A percentile compares a stretch with the other conserved stretches of the same genome.
These are phyloP conservation scores for Drosophila putrida DNA, from an alignment of 2,888 invertebrate genomes.

Conservation along the genomic window DNA sequence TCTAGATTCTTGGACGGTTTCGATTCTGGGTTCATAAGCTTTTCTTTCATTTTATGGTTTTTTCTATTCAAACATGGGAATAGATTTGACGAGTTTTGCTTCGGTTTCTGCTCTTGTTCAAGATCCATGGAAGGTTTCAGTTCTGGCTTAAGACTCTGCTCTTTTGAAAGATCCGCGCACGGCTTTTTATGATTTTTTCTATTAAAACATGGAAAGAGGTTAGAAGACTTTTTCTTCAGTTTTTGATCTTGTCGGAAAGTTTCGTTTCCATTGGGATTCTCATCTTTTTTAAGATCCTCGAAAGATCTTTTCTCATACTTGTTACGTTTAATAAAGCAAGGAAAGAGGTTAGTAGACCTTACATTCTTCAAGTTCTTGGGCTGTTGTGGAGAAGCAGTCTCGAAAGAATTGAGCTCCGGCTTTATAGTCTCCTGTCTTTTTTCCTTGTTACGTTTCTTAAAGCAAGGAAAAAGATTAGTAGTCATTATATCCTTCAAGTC, in stretches of 20 bases:
- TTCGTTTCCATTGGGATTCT: background rate
- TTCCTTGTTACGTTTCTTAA: no score
- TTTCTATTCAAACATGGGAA: background rate
- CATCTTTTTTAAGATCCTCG: background rate
- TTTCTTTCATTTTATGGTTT: conserved; percentile 7
- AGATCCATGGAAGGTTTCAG: background rate
- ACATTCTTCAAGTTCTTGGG: no score
- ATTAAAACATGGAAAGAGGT: background rate
- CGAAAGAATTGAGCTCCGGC: background rate
- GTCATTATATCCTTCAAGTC: no score
- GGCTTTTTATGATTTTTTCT: background rate
- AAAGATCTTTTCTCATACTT: no score
- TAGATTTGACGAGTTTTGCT: background rate
- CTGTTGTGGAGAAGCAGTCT: no score
- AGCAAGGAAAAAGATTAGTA: no score
- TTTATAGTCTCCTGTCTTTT: background rate
- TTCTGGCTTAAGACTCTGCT: background rate
- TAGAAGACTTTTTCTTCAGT: background rate
- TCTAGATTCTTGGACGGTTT: background rate
- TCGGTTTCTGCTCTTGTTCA: background rate
- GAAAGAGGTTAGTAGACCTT: no score
- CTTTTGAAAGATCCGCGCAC: background rate
- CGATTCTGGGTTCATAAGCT: background rate
- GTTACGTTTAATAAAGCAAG: no score
- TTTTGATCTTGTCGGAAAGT: no score